Evolutionary conservation across 2,113 vertebrate species (phyloP), one percentile per base, ranked within the genome.

Genomic region (Paradoxurus hermaphroditus): DNA sequence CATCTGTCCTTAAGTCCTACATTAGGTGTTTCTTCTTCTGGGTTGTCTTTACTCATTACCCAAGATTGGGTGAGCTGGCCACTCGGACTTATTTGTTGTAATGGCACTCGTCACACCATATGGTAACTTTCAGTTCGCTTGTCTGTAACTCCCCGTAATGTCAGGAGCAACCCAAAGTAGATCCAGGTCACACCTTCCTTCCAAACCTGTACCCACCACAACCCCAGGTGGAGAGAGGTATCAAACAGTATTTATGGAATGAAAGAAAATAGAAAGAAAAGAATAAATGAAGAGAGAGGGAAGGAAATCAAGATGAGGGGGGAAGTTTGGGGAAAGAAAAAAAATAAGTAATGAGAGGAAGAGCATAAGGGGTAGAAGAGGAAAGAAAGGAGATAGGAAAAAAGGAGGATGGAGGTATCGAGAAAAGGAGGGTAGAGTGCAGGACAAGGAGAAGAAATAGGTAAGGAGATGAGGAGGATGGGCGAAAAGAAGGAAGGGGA

Each of bases 381-480:
- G 23, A n/a, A 1, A 13, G 19, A 23, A 31, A 53, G 5, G 56
- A 15, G 14, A 34, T 4, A 41, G 7, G 67, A 15, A 68, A 2
- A n/a, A 29, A 41, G 39, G 27, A 5, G 19, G 18, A 44, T 23
- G 70, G 11, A 19, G 6, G 18, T 11, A 41, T 16, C 15, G 7
- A 44, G 0, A 2, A 14, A 23, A 56, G 19, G 44, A 68, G 1
- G 21, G 41, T 21, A 1, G 7, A 18, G 19, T 4, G 41, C 3
- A 25, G 11, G 31, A 36, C 25, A 16, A 4, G 12, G 31, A 5
- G 7, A 59, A 75, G 18, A 9, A 46, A 9, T 31, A 44, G 31
- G 29, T 29, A 67, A 59, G 9, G 18, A 62, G 10, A 23, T 27
- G 79, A 78, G 11, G 18, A 56, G 4, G 3, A 23, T 34, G 34